Evolutionary conservation across 1,140 invertebrate genomes (phyloP).

Genomic region (Plutomurus gul): DNA sequence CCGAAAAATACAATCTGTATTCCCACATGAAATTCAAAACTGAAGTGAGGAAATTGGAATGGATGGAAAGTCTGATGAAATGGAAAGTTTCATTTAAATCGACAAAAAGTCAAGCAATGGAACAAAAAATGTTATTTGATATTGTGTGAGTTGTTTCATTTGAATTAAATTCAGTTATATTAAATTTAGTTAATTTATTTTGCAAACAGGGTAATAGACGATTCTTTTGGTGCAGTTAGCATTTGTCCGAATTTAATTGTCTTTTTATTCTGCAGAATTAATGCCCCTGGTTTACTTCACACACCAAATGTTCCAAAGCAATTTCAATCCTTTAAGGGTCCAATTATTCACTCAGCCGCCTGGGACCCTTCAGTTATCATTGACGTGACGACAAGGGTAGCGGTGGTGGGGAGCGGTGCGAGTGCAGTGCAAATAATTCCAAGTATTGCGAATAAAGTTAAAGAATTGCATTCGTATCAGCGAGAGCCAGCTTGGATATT

Average conservation of each 20-base stretch:
- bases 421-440: constrained; percentile 46
- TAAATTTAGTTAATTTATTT: no score
- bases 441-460: constrained; percentile 33
- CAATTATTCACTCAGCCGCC: constrained; percentile 35
- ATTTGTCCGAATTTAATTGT: no score
- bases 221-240: no score
- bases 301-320: constrained; percentile 12
- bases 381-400: constrained; percentile 26
- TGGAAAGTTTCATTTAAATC: background rate
- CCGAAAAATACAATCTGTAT: constrained; percentile 41
- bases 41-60: constrained; percentile 10
- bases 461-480: constrained; percentile 41
- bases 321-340: constrained; percentile 36
- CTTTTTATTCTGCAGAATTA: background rate
- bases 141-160: background rate
- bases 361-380: constrained; percentile 34
- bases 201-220: no score
- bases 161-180: no score
- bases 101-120: background rate
- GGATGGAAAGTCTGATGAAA: constrained; percentile 13
- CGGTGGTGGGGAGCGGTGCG: constrained; percentile 39
- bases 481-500: constrained; percentile 34
- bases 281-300: background rate
- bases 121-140: background rate
- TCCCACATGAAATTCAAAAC: constrained; percentile 27